phyloP scores from a whole-genome alignment of 1,140 invertebrate species.

The Hyposmocoma kahamanoa region DNA sequence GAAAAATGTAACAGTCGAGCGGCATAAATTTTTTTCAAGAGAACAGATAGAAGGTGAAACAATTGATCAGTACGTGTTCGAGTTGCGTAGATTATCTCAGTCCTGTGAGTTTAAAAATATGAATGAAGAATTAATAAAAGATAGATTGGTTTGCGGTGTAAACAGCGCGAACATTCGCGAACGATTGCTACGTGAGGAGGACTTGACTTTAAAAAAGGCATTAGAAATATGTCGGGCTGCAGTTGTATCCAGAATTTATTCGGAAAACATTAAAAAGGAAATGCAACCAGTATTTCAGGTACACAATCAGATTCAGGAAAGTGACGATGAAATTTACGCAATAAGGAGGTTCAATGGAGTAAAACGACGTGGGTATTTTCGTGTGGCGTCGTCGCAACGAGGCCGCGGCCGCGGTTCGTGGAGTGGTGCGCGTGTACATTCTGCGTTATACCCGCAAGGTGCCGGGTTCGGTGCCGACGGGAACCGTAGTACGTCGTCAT shows the following conservation, averaged over 20 bases:
- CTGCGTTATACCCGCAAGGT: background rate
- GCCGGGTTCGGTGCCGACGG: background rate
- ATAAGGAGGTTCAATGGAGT: background rate
- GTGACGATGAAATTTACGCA: background rate
- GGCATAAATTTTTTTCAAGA: background rate
- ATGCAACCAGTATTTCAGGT: background rate
- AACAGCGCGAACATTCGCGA: background rate
- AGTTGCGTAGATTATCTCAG: background rate
- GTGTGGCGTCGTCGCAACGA: background rate
- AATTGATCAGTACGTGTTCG: background rate
- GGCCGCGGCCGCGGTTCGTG: background rate
- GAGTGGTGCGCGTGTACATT: background rate
- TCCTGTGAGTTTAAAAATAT: background rate
- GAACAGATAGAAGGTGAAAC: background rate
- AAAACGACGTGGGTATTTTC: background rate
- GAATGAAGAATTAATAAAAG: constrained; percentile 1
- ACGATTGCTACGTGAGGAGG: background rate
- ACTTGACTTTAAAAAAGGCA: background rate
- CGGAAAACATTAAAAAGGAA: background rate
- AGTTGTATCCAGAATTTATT: background rate
- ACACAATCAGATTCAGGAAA: background rate
- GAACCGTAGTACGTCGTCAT: background rate
- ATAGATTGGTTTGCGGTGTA: background rate
- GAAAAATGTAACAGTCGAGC: background rate
- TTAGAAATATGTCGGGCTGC: background rate